Percentiles rank a stretch among this genome's conserved stretches.
Conservation (phyloP, 1,140 invertebrate genomes). For the Lasioglossum baleicum region DNA sequence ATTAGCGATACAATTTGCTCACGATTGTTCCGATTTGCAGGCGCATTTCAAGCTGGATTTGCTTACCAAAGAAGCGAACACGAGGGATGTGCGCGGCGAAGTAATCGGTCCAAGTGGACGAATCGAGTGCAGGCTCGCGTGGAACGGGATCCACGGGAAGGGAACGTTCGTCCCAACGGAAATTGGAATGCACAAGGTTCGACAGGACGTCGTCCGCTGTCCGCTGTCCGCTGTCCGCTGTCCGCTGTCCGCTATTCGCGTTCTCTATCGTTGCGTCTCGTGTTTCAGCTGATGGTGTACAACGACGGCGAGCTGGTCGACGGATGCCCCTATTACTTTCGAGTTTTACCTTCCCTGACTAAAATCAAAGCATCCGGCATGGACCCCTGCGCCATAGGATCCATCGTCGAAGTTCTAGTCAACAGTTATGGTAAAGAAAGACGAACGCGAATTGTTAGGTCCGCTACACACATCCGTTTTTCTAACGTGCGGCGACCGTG, state of each 20-base stretch:
- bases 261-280: background rate
- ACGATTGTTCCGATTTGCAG: slow-evolving; percentile 75
- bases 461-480: too few relatives aligned
- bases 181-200: slow-evolving; percentile 93
- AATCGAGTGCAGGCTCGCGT: slow-evolving; percentile 83
- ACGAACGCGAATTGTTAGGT: background rate
- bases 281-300: slow-evolving; percentile 82
- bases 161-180: slow-evolving; percentile 93
- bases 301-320: slow-evolving; percentile 84
- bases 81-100: slow-evolving; percentile 89
- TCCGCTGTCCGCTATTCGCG: background rate
- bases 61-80: slow-evolving; percentile 87
- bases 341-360: slow-evolving; percentile 91
- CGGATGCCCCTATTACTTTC: slow-evolving; percentile 89
- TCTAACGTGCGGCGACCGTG: too few relatives aligned
- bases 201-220: background rate
- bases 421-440: slow-evolving; percentile 85
- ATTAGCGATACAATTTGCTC: too few relatives aligned
- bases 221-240: too few relatives aligned
- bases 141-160: slow-evolving; percentile 85
- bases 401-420: slow-evolving; percentile 96
- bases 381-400: slow-evolving; percentile 96
- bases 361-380: slow-evolving; percentile 94
- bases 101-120: slow-evolving; percentile 89
- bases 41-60: slow-evolving; percentile 90